Base-by-base conservation (phyloP, 2,888 invertebrate genomes). In the Tupiocoris notatus region DNA sequence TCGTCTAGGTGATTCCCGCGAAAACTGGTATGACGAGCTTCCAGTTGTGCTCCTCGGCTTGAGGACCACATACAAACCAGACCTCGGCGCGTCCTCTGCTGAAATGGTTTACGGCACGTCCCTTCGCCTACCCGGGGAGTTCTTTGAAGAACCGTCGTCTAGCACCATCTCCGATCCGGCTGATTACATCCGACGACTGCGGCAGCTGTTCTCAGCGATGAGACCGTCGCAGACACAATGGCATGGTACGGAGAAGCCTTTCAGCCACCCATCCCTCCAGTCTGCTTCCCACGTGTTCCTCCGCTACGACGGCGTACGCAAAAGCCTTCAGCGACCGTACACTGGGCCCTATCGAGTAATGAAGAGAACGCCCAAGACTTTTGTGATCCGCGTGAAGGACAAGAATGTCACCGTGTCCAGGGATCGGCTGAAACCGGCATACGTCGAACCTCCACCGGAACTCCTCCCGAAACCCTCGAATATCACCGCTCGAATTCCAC, bases 271-370 rank as follows among this genome's bases (percentile, higher is more conserved):
- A 1, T 61, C 59, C 2, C 58, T 77, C 56, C 17, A 59, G 1
- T 57, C 58, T 1, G 68, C 75, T 39, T 57, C 78, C 20, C 79
- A 78, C 20, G 77, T 79, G 6, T 79, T 77, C 56, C 61, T 79
- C 18, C 56, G 77, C 0, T 56, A 73, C 6, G 76, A 79, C 63
- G 57, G 63, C 18, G 79, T 78, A 6, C 20, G 65, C 21, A 61
- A 22, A 22, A 56, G 75, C 9, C 68, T 75, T 0, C 61, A 24
- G 18, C 77, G 75, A 6, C 77, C 75, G 7, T 77, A 77, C 22
- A 62, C 77, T 23, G 75, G 77, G 24, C 77, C 77, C 0, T 54
- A 77, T 56, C 9, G 39, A 16, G 77, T 77, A 1, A 1, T 77
- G 2, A 9, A 17, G 12, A 21, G 71, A 1, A 25, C 22, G 1